phyloP scores from a whole-genome alignment of 2,113 vertebrate species.

The Cettia cetti region DNA sequence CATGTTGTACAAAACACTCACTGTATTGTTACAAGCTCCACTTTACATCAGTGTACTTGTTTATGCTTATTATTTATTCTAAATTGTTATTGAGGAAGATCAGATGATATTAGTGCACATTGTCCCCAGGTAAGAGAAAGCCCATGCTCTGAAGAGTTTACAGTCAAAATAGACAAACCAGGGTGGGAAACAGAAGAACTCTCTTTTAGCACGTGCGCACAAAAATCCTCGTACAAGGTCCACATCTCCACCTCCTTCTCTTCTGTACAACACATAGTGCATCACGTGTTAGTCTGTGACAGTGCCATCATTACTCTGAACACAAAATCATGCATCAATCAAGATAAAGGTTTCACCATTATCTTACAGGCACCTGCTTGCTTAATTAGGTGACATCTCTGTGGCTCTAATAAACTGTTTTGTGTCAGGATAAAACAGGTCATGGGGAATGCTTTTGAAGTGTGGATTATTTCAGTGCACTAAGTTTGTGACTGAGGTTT shows the following conservation, averaged over 20 bases:
- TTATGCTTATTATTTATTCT: not conserved
- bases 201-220: not conserved
- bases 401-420: not conserved
- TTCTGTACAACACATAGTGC: not conserved
- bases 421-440: not conserved
- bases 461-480: not conserved
- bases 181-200: not conserved
- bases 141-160: not conserved
- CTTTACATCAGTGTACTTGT: not conserved
- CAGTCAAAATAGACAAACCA: not conserved
- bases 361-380: not conserved
- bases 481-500: not conserved
- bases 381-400: not conserved
- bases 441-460: not conserved
- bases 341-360: not conserved
- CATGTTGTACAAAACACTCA: not conserved
- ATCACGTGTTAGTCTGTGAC: not conserved
- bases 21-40: not conserved
- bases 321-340: not conserved
- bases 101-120: not conserved
- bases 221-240: rapidly evolving
- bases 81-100: not conserved
- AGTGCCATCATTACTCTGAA: not conserved
- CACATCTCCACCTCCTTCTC: not conserved
- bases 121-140: not conserved